Percentiles rank a stretch among this genome's conserved stretches.
Conservation (phyloP, 2,797 vertebrate species). For the Schizopygopsis pylzovi region DNA sequence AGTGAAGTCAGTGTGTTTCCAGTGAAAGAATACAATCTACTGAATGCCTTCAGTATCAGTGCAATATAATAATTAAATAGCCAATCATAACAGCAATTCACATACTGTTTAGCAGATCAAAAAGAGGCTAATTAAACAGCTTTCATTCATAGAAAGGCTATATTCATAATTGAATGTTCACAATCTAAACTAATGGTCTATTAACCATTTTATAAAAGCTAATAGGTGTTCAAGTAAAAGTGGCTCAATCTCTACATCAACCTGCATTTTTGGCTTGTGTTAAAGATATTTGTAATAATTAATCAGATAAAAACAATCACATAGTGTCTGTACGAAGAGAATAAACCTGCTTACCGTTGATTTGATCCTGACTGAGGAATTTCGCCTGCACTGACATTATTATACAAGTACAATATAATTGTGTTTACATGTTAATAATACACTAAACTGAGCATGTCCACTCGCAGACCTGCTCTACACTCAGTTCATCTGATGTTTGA, state of each 20-base stretch:
- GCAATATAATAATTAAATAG: background rate
- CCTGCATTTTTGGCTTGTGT: background rate
- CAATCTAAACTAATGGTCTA: background rate
- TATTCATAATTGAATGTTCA: background rate
- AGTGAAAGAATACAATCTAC: background rate
- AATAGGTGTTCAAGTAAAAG: background rate
- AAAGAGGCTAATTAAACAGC: background rate
- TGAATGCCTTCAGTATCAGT: background rate
- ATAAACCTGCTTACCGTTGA: conserved; percentile 80
- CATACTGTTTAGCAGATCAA: background rate
- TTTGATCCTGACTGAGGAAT: conserved; percentile 90
- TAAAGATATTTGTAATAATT: background rate
- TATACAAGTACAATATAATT: background rate
- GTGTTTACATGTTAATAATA: background rate
- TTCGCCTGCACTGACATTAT: conserved; percentile 77
- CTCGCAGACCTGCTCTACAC: background rate
- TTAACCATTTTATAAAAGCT: background rate
- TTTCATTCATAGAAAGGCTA: background rate
- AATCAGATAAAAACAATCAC: background rate
- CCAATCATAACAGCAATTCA: background rate
- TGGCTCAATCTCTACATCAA: background rate
- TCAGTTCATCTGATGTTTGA: background rate
- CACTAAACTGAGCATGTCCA: conserved; percentile 22
- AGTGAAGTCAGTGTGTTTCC: background rate
- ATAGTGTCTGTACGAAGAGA: background rate